Evolutionary conservation across 2,888 invertebrate genomes (phyloP).

Genomic region (Thereva nobilitata): DNA sequence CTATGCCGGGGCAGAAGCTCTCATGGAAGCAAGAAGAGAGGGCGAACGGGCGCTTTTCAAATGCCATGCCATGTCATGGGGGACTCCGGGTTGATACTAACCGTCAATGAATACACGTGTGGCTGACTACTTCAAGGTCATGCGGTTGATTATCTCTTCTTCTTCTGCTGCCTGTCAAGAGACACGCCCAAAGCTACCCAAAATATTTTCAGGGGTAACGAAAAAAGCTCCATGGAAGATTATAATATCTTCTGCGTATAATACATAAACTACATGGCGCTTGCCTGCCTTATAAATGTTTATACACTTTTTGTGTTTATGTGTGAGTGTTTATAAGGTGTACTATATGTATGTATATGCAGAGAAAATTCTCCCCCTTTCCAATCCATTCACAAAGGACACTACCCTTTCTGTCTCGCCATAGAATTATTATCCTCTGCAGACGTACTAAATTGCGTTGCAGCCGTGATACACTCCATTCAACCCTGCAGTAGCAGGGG

Average conservation of each 20-base stretch:
- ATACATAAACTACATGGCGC: too few relatives aligned
- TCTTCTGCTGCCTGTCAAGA: not conserved
- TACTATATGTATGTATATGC: not conserved
- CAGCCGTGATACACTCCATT: conserved; percentile 1
- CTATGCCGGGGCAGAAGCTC: conserved; percentile 10
- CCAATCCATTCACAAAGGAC: conserved; percentile 7
- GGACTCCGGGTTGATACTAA: not conserved
- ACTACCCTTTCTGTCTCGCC: conserved; percentile 23
- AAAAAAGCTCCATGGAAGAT: too few relatives aligned
- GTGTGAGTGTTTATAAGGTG: not conserved
- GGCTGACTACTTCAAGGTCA: conserved; percentile 40
- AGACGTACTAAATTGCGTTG: conserved; percentile 15
- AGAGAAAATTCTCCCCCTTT: conserved; percentile 8
- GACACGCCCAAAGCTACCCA: conserved; percentile 17
- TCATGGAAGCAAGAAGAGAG: not conserved
- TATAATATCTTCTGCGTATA: too few relatives aligned
- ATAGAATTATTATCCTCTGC: conserved; percentile 29
- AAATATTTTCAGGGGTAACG: too few relatives aligned
- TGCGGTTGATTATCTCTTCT: conserved; percentile 32
- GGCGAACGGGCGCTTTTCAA: not conserved
- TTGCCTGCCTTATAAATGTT: not conserved
- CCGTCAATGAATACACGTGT: conserved; percentile 41
- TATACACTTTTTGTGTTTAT: conserved; percentile 5
- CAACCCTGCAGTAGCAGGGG: not conserved
- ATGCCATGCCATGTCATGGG: not conserved